Percentiles rank a stretch among this genome's conserved stretches.
Evolutionary conservation across 2,888 invertebrate genomes (phyloP).

Genomic region (Plebejus anna): DNA sequence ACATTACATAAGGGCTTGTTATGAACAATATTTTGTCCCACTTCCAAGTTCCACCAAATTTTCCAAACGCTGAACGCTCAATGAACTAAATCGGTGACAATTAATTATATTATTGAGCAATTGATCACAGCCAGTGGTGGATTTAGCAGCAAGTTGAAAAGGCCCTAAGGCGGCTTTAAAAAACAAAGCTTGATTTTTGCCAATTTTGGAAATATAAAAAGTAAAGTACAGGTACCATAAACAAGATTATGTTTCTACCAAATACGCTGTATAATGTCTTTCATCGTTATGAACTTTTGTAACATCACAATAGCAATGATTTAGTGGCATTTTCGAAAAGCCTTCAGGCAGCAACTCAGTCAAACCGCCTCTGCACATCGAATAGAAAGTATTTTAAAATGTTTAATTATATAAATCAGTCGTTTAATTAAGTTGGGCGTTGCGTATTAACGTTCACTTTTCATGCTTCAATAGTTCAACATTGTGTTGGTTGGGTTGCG

Average conservation of each 20-base stretch:
- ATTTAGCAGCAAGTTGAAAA: background rate
- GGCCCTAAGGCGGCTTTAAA: background rate
- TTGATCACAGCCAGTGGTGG: background rate
- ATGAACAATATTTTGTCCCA: background rate
- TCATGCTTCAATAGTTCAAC: background rate
- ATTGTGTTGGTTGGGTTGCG: no score
- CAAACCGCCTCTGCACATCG: background rate
- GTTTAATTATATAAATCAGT: conserved; percentile 10
- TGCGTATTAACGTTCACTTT: conserved; percentile 7
- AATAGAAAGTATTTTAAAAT: conserved; percentile 10
- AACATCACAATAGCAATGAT: no score
- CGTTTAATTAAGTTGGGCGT: background rate
- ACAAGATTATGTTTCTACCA: no score
- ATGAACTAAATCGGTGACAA: conserved; percentile 16
- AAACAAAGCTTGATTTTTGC: background rate
- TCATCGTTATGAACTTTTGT: no score
- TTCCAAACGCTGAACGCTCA: background rate
- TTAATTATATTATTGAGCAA: conserved; percentile 17
- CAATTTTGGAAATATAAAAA: no score
- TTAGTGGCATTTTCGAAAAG: background rate
- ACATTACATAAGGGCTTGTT: background rate
- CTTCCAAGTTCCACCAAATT: conserved; percentile 14
- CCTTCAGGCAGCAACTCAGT: background rate
- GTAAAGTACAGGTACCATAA: no score
- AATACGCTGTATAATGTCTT: no score